A percentile compares a stretch with the other conserved stretches of the same genome.
Conservation (phyloP, 2,888 invertebrate species). For the Steinernema carpocapsae region DNA sequence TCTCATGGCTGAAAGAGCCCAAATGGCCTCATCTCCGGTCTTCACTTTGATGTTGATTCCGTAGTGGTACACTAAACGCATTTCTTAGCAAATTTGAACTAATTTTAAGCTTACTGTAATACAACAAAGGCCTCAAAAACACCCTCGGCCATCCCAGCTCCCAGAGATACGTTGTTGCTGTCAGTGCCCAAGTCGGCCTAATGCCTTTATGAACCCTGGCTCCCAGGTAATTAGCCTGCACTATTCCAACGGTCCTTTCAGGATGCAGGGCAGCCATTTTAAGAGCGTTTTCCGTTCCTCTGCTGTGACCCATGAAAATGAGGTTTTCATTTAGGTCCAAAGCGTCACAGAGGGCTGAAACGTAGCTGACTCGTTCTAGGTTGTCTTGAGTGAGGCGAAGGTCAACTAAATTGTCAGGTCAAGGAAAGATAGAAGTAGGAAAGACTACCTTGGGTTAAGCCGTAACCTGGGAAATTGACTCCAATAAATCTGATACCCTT, state of each 20-base stretch:
- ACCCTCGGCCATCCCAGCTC: slow-evolving; percentile 25
- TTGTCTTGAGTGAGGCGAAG: slow-evolving; percentile 5
- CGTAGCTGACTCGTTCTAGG: slow-evolving; percentile 17
- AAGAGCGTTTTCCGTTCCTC: slow-evolving; percentile 52
- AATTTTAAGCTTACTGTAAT: background rate
- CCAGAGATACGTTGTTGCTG: slow-evolving; percentile 12
- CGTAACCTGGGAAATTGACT: slow-evolving; percentile 35
- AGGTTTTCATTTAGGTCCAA: slow-evolving; percentile 38
- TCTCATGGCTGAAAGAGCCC: slow-evolving; percentile 4
- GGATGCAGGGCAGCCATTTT: slow-evolving; percentile 48
- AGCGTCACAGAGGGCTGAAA: background rate
- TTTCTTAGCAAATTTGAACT: background rate
- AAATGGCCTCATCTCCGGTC: slow-evolving; percentile 1
- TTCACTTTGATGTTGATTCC: slow-evolving; percentile 13
- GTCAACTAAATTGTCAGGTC: background rate
- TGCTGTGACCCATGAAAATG: slow-evolving; percentile 49
- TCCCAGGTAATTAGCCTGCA: slow-evolving; percentile 19
- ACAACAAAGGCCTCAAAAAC: background rate
- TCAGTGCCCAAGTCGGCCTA: slow-evolving; percentile 28
- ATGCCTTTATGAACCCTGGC: slow-evolving; percentile 33
- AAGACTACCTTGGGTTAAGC: slow-evolving; percentile 23
- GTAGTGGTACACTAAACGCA: background rate
- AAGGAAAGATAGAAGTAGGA: background rate
- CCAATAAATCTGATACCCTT: slow-evolving; percentile 34
- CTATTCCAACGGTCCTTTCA: slow-evolving; percentile 16